These are phyloP conservation scores for Drosophila sordidula DNA, from an alignment of 2,888 invertebrate species.

Conservation along the genomic window DNA sequence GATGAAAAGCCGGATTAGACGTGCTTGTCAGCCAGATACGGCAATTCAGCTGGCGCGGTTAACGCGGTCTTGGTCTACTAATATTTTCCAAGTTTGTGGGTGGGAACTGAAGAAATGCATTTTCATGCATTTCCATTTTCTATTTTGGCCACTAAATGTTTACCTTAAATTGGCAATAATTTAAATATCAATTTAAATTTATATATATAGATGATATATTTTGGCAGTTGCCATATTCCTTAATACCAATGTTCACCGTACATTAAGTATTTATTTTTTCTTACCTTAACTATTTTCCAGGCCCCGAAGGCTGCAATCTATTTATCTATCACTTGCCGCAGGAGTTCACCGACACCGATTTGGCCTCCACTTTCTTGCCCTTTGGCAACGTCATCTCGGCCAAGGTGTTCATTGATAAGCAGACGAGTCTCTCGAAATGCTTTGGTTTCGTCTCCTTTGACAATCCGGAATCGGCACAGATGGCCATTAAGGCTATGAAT, in stretches of 20 bases:
- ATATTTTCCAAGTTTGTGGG: too few species aligned
- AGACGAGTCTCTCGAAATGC: slow-evolving; percentile 99
- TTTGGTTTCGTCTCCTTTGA: slow-evolving; percentile 99
- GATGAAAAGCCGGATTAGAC: neutral
- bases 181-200: too few species aligned
- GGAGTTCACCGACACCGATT: slow-evolving; percentile 98
- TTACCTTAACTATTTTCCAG: slow-evolving; percentile 84
- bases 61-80: too few species aligned
- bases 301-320: slow-evolving; percentile 99
- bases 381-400: slow-evolving; percentile 99
- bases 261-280: neutral
- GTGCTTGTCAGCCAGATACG: neutral
- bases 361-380: slow-evolving; percentile 98
- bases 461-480: slow-evolving; percentile 96
- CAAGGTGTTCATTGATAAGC: slow-evolving; percentile 99
- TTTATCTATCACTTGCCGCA: slow-evolving; percentile 99
- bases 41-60: neutral
- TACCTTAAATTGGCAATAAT: too few species aligned
- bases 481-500: slow-evolving; percentile 98
- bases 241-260: too few species aligned
- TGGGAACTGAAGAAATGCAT: too few species aligned
- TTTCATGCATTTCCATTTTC: too few species aligned
- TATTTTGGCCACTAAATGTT: too few species aligned
- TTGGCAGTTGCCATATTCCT: too few species aligned
- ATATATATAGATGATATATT: too few species aligned